Base-by-base conservation (phyloP, 2,888 invertebrate species). In the Halictus ligatus region DNA sequence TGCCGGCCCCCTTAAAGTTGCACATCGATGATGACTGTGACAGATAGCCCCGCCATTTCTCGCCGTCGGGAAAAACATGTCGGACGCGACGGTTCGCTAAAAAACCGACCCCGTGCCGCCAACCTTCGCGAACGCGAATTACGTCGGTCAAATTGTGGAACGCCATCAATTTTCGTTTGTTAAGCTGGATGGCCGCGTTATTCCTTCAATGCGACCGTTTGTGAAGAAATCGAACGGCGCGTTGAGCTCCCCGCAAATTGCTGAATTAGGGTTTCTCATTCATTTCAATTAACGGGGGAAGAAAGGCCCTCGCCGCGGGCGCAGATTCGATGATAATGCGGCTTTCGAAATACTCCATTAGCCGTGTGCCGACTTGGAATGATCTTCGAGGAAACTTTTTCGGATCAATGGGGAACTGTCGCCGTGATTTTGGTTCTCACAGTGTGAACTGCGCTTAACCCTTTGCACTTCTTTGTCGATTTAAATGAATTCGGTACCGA, bases 21-120 rank as follows among this genome's bases (percentile, higher is more conserved):
- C 89, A 35, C 86, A 82, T 78, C 85, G 85, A 87, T 77, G 87
- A 80, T 87, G 88, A 86, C 85, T 88, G 88, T 89, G 89, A 88
- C 88, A 86, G 90, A 90, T 92, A 89, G 86, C 88, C 86, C 89
- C 90, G 91, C 90, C 89, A 89, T 90, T 91, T 89, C 86, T 89
- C 87, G 83, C 77, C 83, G 58, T 35, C 76, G 76, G 75, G 84
- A 85, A 90, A 86, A 91, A 91, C 85, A 75, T 88, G 81, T 89
- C 85, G 71, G 13, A 21, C 60, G 58, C 73, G 12, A 21, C 60
- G 58, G 76, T 35, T 78, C 72, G 43, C 67, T 78, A 84, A 88
- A 86, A 88, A 90, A 89, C 67, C 83, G 83, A 81, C 84, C 75
- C 75, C 75, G 73, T 80, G 76, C 69, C 64, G 76, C 77, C 72